Evolutionary conservation across 2,113 vertebrate genomes (phyloP).

Genomic region (Oreochromis niloticus): DNA sequence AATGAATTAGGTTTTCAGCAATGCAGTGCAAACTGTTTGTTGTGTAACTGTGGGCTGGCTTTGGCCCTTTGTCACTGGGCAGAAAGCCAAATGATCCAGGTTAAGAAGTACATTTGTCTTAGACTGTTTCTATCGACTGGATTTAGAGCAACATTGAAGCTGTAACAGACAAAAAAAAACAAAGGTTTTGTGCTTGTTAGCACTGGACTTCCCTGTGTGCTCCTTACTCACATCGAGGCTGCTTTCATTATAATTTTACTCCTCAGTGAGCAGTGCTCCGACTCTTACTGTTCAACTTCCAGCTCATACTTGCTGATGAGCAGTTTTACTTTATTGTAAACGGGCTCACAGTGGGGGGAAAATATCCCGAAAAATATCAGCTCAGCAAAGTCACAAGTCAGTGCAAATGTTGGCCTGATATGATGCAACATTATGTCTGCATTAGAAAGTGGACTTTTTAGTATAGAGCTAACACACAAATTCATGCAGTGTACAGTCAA

Average conservation of each 20-base stretch:
- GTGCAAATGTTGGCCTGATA: not conserved
- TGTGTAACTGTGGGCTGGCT: not conserved
- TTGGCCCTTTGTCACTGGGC: not conserved
- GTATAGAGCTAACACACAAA: not conserved
- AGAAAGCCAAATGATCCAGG: not conserved
- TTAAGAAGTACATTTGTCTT: not conserved
- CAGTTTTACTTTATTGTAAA: not conserved
- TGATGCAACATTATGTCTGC: not conserved
- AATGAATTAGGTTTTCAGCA: not conserved
- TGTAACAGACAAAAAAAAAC: not conserved
- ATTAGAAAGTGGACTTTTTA: not conserved
- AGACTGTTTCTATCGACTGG: not conserved
- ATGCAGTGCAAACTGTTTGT: not conserved
- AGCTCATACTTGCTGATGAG: not conserved
- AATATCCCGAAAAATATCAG: not conserved
- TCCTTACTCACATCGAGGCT: not conserved
- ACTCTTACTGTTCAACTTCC: not conserved
- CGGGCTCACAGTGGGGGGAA: not conserved
- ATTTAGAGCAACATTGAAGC: not conserved
- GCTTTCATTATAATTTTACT: slow-evolving; percentile 36
- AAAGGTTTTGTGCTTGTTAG: slow-evolving; percentile 22
- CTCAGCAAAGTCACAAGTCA: not conserved
- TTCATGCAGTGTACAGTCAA: not conserved
- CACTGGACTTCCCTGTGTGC: not conserved
- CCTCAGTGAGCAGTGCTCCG: slow-evolving; percentile 22